These are phyloP conservation scores for Pseudotriccus pelzelni DNA, from an alignment of 2,797 vertebrate species.

Conservation along the genomic window DNA sequence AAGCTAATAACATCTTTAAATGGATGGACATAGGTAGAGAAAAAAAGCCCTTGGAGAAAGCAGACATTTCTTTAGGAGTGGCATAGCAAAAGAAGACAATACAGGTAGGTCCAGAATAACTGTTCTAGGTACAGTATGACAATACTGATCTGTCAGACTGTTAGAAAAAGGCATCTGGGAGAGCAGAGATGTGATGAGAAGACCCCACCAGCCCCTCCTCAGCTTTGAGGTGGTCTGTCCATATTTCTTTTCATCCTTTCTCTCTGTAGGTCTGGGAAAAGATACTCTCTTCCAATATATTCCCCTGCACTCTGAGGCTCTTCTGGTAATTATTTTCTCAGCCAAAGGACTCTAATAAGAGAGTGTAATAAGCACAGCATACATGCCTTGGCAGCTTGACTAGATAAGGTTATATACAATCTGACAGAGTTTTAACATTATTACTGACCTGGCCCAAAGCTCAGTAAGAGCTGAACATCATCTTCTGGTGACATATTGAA, in stretches of 20 bases:
- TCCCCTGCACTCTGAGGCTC: neutral
- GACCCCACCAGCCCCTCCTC: neutral
- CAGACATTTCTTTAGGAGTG: neutral
- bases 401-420: neutral
- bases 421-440: neutral
- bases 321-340: constrained; percentile 11
- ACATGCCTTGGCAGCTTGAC: neutral
- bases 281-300: neutral
- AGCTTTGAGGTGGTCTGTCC: neutral
- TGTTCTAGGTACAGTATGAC: neutral
- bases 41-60: neutral
- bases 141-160: neutral
- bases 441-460: neutral
- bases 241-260: neutral
- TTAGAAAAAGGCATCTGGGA: neutral
- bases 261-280: neutral
- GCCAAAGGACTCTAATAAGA: neutral
- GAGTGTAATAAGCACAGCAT: neutral
- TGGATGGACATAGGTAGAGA: neutral
- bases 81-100: neutral
- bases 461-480: neutral
- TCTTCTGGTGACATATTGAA: neutral
- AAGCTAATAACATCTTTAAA: neutral
- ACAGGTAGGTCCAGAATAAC: neutral
- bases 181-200: neutral